Percentiles rank a stretch among this genome's conserved stretches.
These are phyloP conservation scores for Neosilurus hyrtlii DNA, from an alignment of 2,797 vertebrate species.

Conservation along the genomic window DNA sequence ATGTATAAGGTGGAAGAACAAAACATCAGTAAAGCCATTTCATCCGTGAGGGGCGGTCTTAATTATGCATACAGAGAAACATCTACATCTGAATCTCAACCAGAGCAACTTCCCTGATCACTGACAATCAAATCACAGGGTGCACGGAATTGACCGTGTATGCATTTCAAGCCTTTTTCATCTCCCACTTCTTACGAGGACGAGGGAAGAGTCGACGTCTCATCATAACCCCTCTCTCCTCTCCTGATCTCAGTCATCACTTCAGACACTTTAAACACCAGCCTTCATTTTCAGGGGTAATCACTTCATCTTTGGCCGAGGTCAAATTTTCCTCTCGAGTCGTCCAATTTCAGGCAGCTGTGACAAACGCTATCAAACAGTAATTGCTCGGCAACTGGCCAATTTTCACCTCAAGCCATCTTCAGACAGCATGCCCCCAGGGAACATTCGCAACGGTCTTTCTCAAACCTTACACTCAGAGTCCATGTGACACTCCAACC, in stretches of 20 bases:
- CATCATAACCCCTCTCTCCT: conserved; percentile 20
- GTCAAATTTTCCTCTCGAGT: conserved; percentile 32
- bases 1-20: too few species aligned
- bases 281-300: conserved; percentile 29
- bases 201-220: conserved; percentile 18
- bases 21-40: too few species aligned
- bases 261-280: conserved; percentile 33
- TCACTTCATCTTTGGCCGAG: conserved; percentile 47
- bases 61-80: neutral
- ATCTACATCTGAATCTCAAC: neutral
- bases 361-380: conserved; percentile 30
- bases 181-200: conserved; percentile 1
- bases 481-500: neutral
- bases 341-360: conserved; percentile 29
- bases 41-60: too few species aligned
- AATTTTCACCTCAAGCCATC: conserved; percentile 15
- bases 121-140: neutral
- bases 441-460: neutral
- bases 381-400: conserved; percentile 33
- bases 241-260: neutral
- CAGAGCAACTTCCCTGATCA: neutral
- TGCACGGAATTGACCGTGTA: neutral
- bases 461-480: neutral
- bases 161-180: neutral
- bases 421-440: neutral